Evolutionary conservation across 2,888 invertebrate genomes (phyloP), one percentile per base, ranked within the genome.

Genomic region (Odiellus spinosus): DNA sequence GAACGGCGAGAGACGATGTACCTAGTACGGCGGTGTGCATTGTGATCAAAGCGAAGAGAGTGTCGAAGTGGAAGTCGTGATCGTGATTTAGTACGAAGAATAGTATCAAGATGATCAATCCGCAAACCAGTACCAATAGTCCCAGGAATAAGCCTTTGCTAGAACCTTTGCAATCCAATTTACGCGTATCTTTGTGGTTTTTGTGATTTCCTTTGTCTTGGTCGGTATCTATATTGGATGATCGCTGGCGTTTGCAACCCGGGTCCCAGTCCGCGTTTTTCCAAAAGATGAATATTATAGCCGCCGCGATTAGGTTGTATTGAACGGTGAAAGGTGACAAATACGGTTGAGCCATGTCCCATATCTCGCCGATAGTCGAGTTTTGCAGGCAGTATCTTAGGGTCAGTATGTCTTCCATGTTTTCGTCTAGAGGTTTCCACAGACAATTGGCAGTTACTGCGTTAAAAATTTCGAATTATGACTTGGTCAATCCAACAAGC

Each of bases 311-410:
- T 47, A 73, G 55, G 50, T 46, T 44, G 60, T 72, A 72, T 55
- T 72, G 71, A 2, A 72, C 69, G 42, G 72, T 70, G 57, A 73
- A 73, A 2, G 73, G 73, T 56, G 72, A 71, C 1, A 73, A 63
- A 53, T 71, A 71, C 2, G 72, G 72, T 65, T 70, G 70, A 17
- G 72, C 71, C 4, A 70, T 68, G 0, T 70, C 69, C 73, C 73
- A 72, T 35, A 73, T 61, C 50, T 71, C 69, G 2, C 73, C 73
- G 26, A 73, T 60, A 0, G 72, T 67, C 49, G 72, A 72, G 20
- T 71, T 70, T 51, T 72, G 71, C 33, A 72, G 61, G 51, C 73
- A 73, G 42, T 68, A 65, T 52, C 72, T 70, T 14, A 72, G 61
- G 4, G 67, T 64, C 6, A 72, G 68, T 19, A 72, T 68, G 2